phyloP scores from a whole-genome alignment of 2,797 vertebrate genomes.

The Vespertilio murinus region DNA sequence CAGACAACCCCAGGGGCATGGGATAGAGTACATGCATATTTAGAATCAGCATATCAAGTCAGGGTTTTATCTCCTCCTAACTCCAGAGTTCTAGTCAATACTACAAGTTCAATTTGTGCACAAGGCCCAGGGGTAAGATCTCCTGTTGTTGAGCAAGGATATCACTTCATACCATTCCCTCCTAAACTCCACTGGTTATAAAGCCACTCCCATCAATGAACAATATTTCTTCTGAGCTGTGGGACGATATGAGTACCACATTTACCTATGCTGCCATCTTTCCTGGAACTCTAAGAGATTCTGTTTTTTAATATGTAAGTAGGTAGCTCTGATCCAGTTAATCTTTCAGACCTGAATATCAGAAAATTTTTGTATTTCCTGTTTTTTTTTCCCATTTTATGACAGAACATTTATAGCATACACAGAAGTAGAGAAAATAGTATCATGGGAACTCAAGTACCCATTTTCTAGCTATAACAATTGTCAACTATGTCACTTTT shows the following conservation, averaged over 20 bases:
- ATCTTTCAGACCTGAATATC: background rate
- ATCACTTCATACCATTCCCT: background rate
- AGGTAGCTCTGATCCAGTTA: background rate
- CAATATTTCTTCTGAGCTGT: background rate
- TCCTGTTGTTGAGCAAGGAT: background rate
- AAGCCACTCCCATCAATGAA: background rate
- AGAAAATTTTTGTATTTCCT: background rate
- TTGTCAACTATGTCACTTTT: background rate
- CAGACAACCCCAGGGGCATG: background rate
- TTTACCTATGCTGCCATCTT: background rate
- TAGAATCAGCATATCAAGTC: background rate
- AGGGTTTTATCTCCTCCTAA: background rate
- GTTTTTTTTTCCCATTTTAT: background rate
- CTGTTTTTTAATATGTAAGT: background rate
- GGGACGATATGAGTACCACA: background rate
- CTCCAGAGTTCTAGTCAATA: background rate
- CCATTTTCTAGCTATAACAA: background rate
- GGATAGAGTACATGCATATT: background rate
- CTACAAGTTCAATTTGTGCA: background rate
- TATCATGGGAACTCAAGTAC: background rate
- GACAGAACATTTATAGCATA: background rate
- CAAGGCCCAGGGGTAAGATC: background rate
- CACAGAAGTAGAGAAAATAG: background rate
- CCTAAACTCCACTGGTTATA: background rate
- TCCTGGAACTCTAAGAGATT: background rate